phyloP scores from a whole-genome alignment of 2,888 invertebrate species.

The Lacanobia wlatinum region DNA sequence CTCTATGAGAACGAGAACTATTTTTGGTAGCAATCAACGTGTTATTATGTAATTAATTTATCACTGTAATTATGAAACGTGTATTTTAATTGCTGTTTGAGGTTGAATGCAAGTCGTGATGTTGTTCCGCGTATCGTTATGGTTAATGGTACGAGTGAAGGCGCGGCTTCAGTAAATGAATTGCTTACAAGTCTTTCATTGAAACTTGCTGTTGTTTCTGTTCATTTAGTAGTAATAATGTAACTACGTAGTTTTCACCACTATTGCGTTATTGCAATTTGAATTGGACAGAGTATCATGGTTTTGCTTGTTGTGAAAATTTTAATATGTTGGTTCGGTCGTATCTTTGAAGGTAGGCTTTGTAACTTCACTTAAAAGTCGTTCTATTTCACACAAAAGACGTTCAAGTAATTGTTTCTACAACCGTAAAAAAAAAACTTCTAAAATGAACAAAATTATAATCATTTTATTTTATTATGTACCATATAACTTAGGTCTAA shows the following conservation, averaged over 20 bases:
- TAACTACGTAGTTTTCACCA: not conserved
- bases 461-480: slow-evolving; percentile 13
- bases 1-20: slow-evolving; percentile 26
- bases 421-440: slow-evolving; percentile 12
- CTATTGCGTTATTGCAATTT: slow-evolving; percentile 13
- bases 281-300: not conserved
- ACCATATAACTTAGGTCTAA: not conserved
- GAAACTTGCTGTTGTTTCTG: not conserved
- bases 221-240: not conserved
- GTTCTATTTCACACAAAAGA: slow-evolving; percentile 48
- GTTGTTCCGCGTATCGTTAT: slow-evolving; percentile 36
- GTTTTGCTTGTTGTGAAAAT: slow-evolving; percentile 10
- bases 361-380: slow-evolving; percentile 48
- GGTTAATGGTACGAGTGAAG: slow-evolving; percentile 12
- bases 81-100: slow-evolving; percentile 54
- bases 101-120: slow-evolving; percentile 44
- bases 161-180: slow-evolving; percentile 27
- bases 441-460: slow-evolving; percentile 5
- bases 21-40: slow-evolving; percentile 55
- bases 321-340: not conserved
- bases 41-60: slow-evolving; percentile 56
- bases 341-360: not conserved
- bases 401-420: slow-evolving; percentile 33
- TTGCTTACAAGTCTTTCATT: slow-evolving; percentile 19
- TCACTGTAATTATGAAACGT: slow-evolving; percentile 48